Base-by-base conservation (phyloP, 2,113 vertebrate species). In the Manacus vitellinus region DNA sequence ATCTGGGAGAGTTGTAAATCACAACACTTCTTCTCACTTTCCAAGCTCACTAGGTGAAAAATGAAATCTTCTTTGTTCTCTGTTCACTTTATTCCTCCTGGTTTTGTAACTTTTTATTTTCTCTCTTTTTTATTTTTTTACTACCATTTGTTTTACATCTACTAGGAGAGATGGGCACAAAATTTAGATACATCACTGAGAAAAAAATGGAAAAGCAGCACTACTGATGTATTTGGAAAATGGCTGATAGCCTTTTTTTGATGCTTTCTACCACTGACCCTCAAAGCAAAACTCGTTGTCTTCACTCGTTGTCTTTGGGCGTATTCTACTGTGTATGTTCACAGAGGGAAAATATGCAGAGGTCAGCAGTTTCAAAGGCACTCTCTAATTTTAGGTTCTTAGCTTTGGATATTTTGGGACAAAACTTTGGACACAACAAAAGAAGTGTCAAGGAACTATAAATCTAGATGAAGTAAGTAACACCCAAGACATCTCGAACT, bases 301-400 rank as follows among this genome's bases (percentile, higher is more conserved):
- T 94, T 79, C 82, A 77, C n/a, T 92, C 43, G 0, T 82, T 61
- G 77, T 94, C 77, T 92, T 79, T 93, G 95, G 96, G 93, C 30
- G 89, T 96, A 63, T 91, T 96, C 93, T 93, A 19, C 75, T 88
- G 81, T 96, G 37, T 33, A 51, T 85, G 43, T 39, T 83, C 94
- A 58, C 82, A 88, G 85, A 84, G 72, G 47, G 82, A 76, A 96
- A 96, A 95, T 86, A 92, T 70, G 72, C 85, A 93, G 68, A 86
- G 52, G 81, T 96, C 95, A 96, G 94, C 92, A 96, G 59, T 96
- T 96, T 81, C 85, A 94, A 85, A 79, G 41, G 79, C 90, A 88
- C 47, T 80, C 92, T 97, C 92, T 97, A 97, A 97, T 96, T 97
- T 88, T 93, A 97, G 95, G 88, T 92, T 81, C 90, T 75, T 77